Base-by-base conservation (phyloP, 1,140 invertebrate genomes). In the Colletes latitarsis region DNA sequence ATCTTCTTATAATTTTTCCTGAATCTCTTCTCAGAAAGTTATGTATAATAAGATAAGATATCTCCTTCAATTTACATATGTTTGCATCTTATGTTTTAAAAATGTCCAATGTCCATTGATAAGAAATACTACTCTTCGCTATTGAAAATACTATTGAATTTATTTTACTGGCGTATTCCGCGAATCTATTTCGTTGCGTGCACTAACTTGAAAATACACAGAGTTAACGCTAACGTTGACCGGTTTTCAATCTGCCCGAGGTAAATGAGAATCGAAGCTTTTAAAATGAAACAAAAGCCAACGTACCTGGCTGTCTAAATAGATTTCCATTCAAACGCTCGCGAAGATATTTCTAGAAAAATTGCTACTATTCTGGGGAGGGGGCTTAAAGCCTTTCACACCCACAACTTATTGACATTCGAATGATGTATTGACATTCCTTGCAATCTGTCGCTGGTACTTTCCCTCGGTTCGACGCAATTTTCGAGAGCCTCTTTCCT, bases 401-500 rank as follows among this genome's bases (percentile, higher is more conserved):
- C 1, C 70, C 49, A 52, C 55, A 21, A 84, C 71, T 75, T 84
- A 85, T 83, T 77, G 74, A 71, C 67, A 72, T 41, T 78, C 57
- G 58, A 49, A 19, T 74, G 70, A 80, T 70, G 43, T 80, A 80
- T 66, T 77, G 82, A 72, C 77, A 62, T 67, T 21, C 21, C 15
- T 46, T 9, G 55, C 57, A 81, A 84, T 85, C 68, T 72, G 82
- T 84, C 77, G 57, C 53, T 57, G 77, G 9, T 43, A 85, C 67
- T 85, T 81, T 62, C 77, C 55, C 76, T 75, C 63, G 30, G 17
- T 53, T 58, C 62, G 55, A 83, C 43, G 43, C 58, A 63, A 83
- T 81, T 41, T 43, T 39, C 9, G 0, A 52, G 43, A 30, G 43
- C 69, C 58, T 58, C 17, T n/a, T 46, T 19, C 9, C 1, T 19